Evolutionary conservation across 2,113 vertebrate genomes (phyloP).

Genomic region (Nettapus auritus): DNA sequence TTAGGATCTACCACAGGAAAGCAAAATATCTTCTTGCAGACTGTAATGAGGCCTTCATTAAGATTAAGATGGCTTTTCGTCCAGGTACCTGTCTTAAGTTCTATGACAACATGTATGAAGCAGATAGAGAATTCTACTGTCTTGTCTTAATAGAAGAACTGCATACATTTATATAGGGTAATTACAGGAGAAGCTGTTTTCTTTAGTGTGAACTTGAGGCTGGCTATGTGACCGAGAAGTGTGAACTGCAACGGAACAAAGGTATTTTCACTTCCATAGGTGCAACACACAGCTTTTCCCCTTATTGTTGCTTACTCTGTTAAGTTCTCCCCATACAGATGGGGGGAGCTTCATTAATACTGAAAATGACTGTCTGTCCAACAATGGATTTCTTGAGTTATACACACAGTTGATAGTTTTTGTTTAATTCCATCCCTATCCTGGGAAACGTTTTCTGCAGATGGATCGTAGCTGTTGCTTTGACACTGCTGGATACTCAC

Average conservation of each 20-base stretch:
- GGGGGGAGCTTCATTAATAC: not conserved
- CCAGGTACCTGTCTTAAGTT: conserved; percentile 82
- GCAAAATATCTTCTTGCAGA: conserved; percentile 99
- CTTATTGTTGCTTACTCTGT: not conserved
- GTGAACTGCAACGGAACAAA: not conserved
- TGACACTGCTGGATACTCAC: not conserved
- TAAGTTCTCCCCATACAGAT: not conserved
- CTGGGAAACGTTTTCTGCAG: not conserved
- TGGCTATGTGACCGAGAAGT: not conserved
- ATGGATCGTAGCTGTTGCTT: not conserved
- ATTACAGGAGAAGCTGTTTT: not conserved
- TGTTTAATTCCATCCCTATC: not conserved
- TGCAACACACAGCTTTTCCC: not conserved
- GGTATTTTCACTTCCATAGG: not conserved
- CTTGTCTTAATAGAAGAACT: not conserved
- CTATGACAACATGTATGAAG: not conserved
- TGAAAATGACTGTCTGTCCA: not conserved
- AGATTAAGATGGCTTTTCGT: conserved; percentile 99
- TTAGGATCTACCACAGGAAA: conserved; percentile 99
- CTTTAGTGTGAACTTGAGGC: not conserved
- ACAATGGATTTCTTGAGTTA: not conserved
- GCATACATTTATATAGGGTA: not conserved
- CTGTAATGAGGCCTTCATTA: conserved; percentile 99
- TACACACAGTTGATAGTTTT: not conserved
- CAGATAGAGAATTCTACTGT: not conserved